Evolutionary conservation across 2,113 vertebrate species (phyloP), one percentile per base, ranked within the genome.

Genomic region (Irena cyanogastra): DNA sequence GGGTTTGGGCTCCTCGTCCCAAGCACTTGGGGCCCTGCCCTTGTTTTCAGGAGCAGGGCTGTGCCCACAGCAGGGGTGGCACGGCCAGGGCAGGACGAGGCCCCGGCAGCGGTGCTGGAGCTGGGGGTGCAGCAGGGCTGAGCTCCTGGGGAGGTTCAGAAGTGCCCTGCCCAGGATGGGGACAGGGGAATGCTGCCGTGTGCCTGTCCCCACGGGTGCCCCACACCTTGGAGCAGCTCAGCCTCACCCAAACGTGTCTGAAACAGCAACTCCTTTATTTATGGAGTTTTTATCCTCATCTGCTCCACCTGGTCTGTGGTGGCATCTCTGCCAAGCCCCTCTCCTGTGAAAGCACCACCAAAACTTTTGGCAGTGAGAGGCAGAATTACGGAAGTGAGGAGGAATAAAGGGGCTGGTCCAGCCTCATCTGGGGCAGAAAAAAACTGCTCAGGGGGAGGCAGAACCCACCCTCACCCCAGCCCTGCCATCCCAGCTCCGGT

Each of bases 101-200:
- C 4, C 11, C 31, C 1, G 0, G 61, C n/a, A 41, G 65, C 0
- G 1, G 50, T 23, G 50, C 57, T 44, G 52, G 74, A 41, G 39
- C 3, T 0, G 44, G 30, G 0, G 1, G 31, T 28, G 69, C 37
- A 78, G 37, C 10, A 2, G 39, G 23, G 13, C 45, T 44, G 69
- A 65, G 54, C 16, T 42, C 53, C 30, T 59, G 70, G 52, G 21
- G 39, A 59, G 28, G 16, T 16, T 63, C 28, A 6, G 75, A 13
- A 39, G 7, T 4, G n/a, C 18, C 28, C n/a, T 44, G n/a, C 8
- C 28, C 3, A 2, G 52, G 17, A 13, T 7, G 6, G 49, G 49
- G 28, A 60, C 64, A 60, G 44, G 24, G 30, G 20, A 72, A 10
- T 10, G 54, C n/a, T 71, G 47, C 79, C 54, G 2, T 6, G 21